Evolutionary conservation across 1,140 invertebrate genomes (phyloP).

Genomic region (Parasteatoda tepidariorum): DNA sequence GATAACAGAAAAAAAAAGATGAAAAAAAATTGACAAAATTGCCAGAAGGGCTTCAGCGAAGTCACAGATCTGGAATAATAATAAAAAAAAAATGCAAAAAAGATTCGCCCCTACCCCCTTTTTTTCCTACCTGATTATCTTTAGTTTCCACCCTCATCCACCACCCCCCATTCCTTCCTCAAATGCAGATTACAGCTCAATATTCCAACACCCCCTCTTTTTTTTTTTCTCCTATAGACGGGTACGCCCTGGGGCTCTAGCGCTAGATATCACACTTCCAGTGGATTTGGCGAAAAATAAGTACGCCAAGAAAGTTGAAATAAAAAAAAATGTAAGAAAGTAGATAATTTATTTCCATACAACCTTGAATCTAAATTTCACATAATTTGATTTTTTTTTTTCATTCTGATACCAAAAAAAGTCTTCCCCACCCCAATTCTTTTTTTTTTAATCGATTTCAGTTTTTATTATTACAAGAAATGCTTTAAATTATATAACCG

Average conservation of each 20-base stretch:
- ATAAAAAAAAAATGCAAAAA: conserved; percentile 31
- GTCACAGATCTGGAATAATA: conserved; percentile 6
- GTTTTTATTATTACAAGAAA: background rate
- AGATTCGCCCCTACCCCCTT: background rate
- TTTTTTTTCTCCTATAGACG: conserved; percentile 7
- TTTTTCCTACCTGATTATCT: conserved; percentile 24
- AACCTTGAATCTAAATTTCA: conserved; percentile 9
- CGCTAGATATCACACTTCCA: conserved; percentile 18
- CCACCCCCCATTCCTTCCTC: background rate
- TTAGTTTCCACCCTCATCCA: background rate
- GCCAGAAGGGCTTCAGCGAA: conserved; percentile 1
- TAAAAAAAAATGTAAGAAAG: background rate
- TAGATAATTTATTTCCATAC: conserved; percentile 38
- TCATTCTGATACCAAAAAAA: background rate
- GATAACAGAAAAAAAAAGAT: too few species aligned
- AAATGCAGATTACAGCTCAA: conserved; percentile 17
- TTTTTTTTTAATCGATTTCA: background rate
- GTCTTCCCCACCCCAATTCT: background rate
- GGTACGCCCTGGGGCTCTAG: conserved; percentile 4
- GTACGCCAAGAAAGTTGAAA: background rate
- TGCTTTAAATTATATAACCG: conserved; percentile 25
- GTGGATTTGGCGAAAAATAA: conserved; percentile 32
- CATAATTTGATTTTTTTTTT: background rate
- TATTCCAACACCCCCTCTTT: background rate
- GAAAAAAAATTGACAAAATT: conserved; percentile 1